Percentiles rank a stretch among this genome's conserved stretches.
These are phyloP conservation scores for Caenorhabditis sp. DNA, from an alignment of 2,888 invertebrate genomes.

Conservation along the genomic window DNA sequence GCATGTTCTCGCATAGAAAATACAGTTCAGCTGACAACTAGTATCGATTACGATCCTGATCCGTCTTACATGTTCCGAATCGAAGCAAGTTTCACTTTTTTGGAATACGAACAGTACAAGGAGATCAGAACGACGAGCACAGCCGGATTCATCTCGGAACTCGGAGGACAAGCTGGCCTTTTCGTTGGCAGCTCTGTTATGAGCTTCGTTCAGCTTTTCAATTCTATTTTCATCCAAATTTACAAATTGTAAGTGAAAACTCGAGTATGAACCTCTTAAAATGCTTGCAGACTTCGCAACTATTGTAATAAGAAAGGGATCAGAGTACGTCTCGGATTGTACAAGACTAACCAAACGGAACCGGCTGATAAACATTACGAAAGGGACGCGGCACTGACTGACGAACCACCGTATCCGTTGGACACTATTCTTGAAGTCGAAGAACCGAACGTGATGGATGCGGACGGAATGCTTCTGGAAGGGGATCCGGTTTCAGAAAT, in stretches of 20 bases:
- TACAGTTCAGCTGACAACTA: slow-evolving; percentile 47
- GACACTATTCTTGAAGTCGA: slow-evolving; percentile 37
- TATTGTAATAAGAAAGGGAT: slow-evolving; percentile 40
- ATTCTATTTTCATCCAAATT: slow-evolving; percentile 44
- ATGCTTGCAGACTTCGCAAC: slow-evolving; percentile 14
- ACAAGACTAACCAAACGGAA: slow-evolving; percentile 33
- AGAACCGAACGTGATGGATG: slow-evolving; percentile 21
- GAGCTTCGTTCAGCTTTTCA: slow-evolving; percentile 62
- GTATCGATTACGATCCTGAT: slow-evolving; percentile 57
- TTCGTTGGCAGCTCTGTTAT: slow-evolving; percentile 63
- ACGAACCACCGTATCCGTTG: slow-evolving; percentile 29
- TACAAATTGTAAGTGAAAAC: slow-evolving; percentile 35
- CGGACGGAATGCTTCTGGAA: slow-evolving; percentile 33
- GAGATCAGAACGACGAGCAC: slow-evolving; percentile 60
- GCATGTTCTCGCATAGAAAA: slow-evolving; percentile 59
- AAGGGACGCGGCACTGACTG: slow-evolving; percentile 26
- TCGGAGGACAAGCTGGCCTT: slow-evolving; percentile 65
- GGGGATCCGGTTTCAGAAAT: slow-evolving; percentile 16
- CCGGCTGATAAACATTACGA: slow-evolving; percentile 47
- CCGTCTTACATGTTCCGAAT: slow-evolving; percentile 58
- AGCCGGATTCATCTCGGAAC: slow-evolving; percentile 64
- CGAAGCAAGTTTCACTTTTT: slow-evolving; percentile 62
- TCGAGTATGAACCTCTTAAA: background rate
- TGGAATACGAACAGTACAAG: slow-evolving; percentile 64
- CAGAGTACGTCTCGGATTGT: slow-evolving; percentile 29